These are phyloP conservation scores for Cerceris ruficornis DNA, from an alignment of 2,888 invertebrate species.

Conservation along the genomic window DNA sequence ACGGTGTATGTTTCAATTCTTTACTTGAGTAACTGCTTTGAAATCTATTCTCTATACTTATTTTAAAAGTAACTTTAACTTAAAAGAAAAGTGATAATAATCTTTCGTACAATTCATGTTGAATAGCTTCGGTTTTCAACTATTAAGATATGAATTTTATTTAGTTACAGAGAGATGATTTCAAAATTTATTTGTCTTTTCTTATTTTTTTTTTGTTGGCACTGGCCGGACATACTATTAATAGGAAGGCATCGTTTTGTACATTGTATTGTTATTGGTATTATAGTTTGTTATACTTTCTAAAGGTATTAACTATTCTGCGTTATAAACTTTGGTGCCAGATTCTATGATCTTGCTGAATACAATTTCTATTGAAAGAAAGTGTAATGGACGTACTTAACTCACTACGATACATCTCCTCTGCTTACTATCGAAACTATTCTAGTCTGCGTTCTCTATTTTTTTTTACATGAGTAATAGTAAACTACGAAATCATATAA, in stretches of 20 bases:
- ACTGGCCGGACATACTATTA: constrained; percentile 26
- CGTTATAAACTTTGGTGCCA: constrained; percentile 50
- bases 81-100: no score
- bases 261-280: constrained; percentile 48
- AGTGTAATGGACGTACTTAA: constrained; percentile 13
- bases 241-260: constrained; percentile 58
- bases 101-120: neutral
- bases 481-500: constrained; percentile 39
- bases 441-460: constrained; percentile 7
- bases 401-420: constrained; percentile 5
- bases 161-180: constrained; percentile 17
- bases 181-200: constrained; percentile 37
- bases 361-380: constrained; percentile 12
- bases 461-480: constrained; percentile 23
- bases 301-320: constrained; percentile 39
- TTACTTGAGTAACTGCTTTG: no score
- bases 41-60: no score
- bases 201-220: constrained; percentile 19
- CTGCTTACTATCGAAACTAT: constrained; percentile 21
- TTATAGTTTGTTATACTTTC: constrained; percentile 47
- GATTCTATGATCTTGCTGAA: constrained; percentile 26
- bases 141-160: constrained; percentile 19
- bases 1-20: no score
- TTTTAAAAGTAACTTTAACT: no score
- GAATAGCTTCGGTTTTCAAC: constrained; percentile 8